Evolutionary conservation across 2,888 invertebrate genomes (phyloP), one percentile per base, ranked within the genome.

Genomic region (Aquatica leii): DNA sequence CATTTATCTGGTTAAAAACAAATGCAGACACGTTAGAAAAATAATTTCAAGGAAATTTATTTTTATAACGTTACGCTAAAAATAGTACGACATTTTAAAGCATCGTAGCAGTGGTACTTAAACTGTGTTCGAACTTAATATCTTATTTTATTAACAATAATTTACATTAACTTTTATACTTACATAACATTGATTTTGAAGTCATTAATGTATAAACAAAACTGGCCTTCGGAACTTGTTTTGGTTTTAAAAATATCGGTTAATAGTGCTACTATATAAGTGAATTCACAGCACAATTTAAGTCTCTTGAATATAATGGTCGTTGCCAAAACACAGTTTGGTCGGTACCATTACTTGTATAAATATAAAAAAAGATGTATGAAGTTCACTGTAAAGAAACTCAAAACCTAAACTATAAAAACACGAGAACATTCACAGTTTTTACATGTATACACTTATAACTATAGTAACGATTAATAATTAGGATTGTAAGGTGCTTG

Each of bases 401-500:
- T 24, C 24, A 24, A 24, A 24, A 49, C n/a, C 2, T n/a, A 35
- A n/a, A 41, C 8, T 15, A 51, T 51, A 34, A 17, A 35, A 31
- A 41, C 41, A 52, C 24, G 2, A 24, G 6, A 24, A 4, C 2
- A 24, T 24, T 24, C 24, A 24, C 6, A 24, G 4, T 24, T 24
- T 24, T 12, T 40, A 14, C 14, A 40, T 40, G 40, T 35, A 48
- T 21, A 9, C 12, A 37, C n/a, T 14, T 18, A 24, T 8, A 56
- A 4, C 5, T 12, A 37, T 20, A 50, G 20, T 37, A 51, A 41
- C n/a, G 46, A 46, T 61, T 50, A 66, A 46, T 59, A 66, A 40
- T 62, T 31, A 1, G 66, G 66, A 56, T 66, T 66, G 20, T 66
- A 66, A 0, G 66, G 66, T 14, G 66, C 40, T 35, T 66, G 66